Evolutionary conservation across 2,797 vertebrate species (phyloP), one percentile per base, ranked within the genome.

Genomic region (Vultur gryphus): DNA sequence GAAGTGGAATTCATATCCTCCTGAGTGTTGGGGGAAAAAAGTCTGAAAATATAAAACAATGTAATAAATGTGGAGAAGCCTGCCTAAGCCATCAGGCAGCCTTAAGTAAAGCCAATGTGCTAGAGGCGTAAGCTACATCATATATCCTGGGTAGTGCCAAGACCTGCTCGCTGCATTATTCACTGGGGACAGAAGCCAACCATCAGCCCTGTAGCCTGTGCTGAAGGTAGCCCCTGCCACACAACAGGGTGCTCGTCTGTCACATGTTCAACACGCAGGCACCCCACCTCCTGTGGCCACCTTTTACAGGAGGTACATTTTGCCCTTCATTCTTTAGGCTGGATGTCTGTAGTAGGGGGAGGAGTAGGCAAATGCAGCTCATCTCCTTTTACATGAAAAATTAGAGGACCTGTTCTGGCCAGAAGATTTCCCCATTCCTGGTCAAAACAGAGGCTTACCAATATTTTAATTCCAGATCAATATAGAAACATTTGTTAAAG

Each of bases 201-300:
- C 26, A 11, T 51, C 62, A 43, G 3, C 35, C 33, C 58, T 10
- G 0, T 29, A 43, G 21, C 0, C 2, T n/a, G 5, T n/a, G 31
- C 79, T 33, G 46, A 57, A 44, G 16, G 23, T 52, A 44, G 21
- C 44, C 35, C 17, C 16, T 54, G 29, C 41, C 62, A 39, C 62
- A 18, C 14, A 28, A 21, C 6, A 3, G 10, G n/a, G 3, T 15
- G 15, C 55, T 66, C 7, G 0, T 62, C 58, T 75, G 29, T 46
- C 84, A 26, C 2, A 1, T n/a, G 25, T 33, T 76, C 33, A 5
- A 1, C 28, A 23, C 21, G 23, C 49, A 49, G 51, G 35, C 37
- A 72, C 33, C n/a, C n/a, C 9, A 15, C 25, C 35, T 75, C 2
- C 1, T 37, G 29, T 28, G 59, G 46, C 25, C 37, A 37, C 0